phyloP scores from a whole-genome alignment of 2,113 vertebrate species.

The Rattus rattus region DNA sequence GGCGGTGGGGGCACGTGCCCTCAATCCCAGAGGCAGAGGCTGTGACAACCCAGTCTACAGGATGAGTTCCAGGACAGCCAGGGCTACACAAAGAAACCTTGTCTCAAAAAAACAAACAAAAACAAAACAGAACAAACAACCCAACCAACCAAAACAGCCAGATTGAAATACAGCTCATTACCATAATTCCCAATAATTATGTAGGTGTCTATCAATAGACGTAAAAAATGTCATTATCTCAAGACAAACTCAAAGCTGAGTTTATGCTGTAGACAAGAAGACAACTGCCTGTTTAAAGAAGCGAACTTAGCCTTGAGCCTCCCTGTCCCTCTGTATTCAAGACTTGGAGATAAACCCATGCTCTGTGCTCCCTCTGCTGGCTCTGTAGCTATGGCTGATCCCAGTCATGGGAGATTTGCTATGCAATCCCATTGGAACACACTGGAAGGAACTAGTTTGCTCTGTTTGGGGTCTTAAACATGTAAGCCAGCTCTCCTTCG shows the following conservation, averaged over 20 bases:
- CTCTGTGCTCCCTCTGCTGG: constrained; percentile 64
- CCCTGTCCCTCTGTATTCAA: background rate
- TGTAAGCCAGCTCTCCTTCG: background rate
- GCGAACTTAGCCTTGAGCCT: background rate
- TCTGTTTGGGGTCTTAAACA: background rate
- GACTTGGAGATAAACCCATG: constrained; percentile 19
- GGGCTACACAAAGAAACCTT: background rate
- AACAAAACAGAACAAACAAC: background rate
- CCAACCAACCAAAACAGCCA: background rate
- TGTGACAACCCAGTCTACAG: background rate
- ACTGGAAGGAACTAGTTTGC: background rate
- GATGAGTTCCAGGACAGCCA: background rate
- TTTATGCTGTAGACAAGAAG: constrained; percentile 26
- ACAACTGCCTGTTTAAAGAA: constrained; percentile 51
- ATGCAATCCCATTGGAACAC: background rate
- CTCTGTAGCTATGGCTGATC: background rate
- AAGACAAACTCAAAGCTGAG: constrained; percentile 41
- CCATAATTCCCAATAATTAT: constrained; percentile 30
- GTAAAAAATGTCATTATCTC: constrained; percentile 54
- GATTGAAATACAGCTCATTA: constrained; percentile 40
- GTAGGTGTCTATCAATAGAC: constrained; percentile 20
- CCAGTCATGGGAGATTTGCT: background rate
- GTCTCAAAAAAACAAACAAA: background rate
- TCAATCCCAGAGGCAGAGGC: background rate
- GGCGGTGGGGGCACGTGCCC: background rate